Conservation (phyloP, 1,140 invertebrate genomes). For the Arion vulgaris region DNA sequence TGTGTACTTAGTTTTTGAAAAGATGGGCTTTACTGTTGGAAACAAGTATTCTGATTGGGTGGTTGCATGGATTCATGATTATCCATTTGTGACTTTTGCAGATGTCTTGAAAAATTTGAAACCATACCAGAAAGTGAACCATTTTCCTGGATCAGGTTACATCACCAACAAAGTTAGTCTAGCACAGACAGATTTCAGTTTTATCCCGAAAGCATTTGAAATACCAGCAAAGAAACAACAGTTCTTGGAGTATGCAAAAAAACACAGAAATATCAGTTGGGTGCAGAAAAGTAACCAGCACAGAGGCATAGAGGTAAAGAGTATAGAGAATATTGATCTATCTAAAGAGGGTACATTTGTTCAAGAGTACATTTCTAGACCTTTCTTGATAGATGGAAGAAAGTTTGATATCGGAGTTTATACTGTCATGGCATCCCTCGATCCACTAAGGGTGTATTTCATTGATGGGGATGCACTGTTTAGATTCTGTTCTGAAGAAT, state of each 20-base stretch:
- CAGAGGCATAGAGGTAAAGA: conserved; percentile 86
- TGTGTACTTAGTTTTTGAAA: conserved; percentile 82
- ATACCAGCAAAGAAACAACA: conserved; percentile 84
- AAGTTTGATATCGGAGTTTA: conserved; percentile 99
- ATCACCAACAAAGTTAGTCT: conserved; percentile 96
- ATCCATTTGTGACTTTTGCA: conserved; percentile 83
- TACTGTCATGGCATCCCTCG: conserved; percentile 90
- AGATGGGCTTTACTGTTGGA: conserved; percentile 81
- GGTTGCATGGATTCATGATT: conserved; percentile 94
- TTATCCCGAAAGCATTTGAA: conserved; percentile 90
- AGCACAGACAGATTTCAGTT: conserved; percentile 82
- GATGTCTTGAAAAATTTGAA: conserved; percentile 78
- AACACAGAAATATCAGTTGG: conserved; percentile 83
- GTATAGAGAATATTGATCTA: conserved; percentile 80
- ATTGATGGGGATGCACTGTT: conserved; percentile 92
- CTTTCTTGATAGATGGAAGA: conserved; percentile 78
- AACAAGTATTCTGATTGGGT: conserved; percentile 81
- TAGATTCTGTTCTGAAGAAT: conserved; percentile 92
- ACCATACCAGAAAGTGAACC: conserved; percentile 88
- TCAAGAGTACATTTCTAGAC: conserved; percentile 88
- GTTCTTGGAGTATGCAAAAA: conserved; percentile 81
- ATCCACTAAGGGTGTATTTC: conserved; percentile 90
- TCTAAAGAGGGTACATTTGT: conserved; percentile 86
- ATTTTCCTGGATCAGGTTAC: conserved; percentile 94
- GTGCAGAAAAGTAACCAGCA: conserved; percentile 95